Base-by-base conservation (phyloP, 2,888 invertebrate genomes). In the Xestia rhomboidea region DNA sequence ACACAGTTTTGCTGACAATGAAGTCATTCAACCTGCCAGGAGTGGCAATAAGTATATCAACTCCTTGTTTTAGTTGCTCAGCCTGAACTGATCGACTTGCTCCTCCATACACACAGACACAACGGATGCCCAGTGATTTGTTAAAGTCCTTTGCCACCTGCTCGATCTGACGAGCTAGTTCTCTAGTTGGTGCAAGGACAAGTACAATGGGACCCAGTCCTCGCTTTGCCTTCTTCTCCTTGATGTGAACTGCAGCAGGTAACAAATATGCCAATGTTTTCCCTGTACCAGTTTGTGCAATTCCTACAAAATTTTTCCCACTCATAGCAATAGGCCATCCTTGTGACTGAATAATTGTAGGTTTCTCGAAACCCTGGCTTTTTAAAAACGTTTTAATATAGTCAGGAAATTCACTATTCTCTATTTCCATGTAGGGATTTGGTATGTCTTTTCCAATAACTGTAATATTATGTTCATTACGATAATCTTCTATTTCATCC, bases 11-110 rank as follows among this genome's bases (percentile, higher is more conserved):
- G 78, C 97, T 97, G 81, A 98, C 97, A 64, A 99, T 95, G 85
- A 99, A 98, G 92, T 99, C 99, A 88, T 99, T 98, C 68, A 99
- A 95, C 84, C 99, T 97, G 6, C 99, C 99, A 2, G 99, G 99
- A 38, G 99, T 99, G 6, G 99, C 99, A 88, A 99, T 98, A 46
- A 98, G 98, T 88, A 99, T 98, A 93, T 99, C 98, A 44, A 98
- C 98, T 71, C 98, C 98, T 49, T 97, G 96, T 86, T 97, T 97
- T 70, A 98, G 91, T 84, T 97, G 97, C 8, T 97, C 95, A 0
- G 97, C 97, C 92, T 98, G 98, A 49, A 93, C 94, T 5, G 97
- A 97, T 91, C 98, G 98, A 4, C 98, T 98, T 6, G 98, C 98
- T 62, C 99, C 99, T 73, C 99, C 99, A 97, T 98, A 99, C 38